These are phyloP conservation scores for Xiphorhynchus elegans DNA, from an alignment of 2,113 vertebrate genomes.

Conservation along the genomic window DNA sequence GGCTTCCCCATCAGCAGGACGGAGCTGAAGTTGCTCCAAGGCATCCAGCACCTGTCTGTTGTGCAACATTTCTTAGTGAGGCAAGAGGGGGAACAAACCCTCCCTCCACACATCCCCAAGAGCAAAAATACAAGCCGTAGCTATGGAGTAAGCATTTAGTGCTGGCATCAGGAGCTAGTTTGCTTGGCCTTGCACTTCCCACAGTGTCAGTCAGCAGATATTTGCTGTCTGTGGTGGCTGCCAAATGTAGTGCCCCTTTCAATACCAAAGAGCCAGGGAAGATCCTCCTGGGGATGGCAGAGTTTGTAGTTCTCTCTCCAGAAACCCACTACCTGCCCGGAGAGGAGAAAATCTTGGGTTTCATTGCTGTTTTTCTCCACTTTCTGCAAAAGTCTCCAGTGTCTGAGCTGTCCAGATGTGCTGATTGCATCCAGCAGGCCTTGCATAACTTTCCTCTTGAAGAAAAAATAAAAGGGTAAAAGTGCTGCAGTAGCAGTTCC, in stretches of 20 bases:
- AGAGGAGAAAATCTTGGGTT: neutral
- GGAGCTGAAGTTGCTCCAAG: neutral
- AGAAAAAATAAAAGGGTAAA: neutral
- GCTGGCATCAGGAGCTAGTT: accelerated
- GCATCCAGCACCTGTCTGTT: constrained; percentile 9
- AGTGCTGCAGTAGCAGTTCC: constrained; percentile 28
- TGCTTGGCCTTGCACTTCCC: neutral
- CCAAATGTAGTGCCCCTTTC: neutral
- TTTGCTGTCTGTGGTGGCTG: neutral
- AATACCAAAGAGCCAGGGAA: neutral
- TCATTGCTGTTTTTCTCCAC: neutral
- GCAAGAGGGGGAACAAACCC: neutral
- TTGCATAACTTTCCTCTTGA: constrained; percentile 19
- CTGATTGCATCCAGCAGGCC: constrained; percentile 16
- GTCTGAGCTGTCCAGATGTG: constrained; percentile 29
- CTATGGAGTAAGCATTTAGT: neutral
- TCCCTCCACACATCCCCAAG: neutral
- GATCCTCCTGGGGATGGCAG: neutral
- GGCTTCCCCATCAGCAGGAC: neutral
- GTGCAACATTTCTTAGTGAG: neutral
- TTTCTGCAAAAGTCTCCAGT: neutral
- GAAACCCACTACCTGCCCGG: neutral
- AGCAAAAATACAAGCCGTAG: neutral
- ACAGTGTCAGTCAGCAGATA: neutral
- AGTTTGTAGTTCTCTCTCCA: neutral